phyloP scores from a whole-genome alignment of 2,888 invertebrate species.

The Idaea straminata region DNA sequence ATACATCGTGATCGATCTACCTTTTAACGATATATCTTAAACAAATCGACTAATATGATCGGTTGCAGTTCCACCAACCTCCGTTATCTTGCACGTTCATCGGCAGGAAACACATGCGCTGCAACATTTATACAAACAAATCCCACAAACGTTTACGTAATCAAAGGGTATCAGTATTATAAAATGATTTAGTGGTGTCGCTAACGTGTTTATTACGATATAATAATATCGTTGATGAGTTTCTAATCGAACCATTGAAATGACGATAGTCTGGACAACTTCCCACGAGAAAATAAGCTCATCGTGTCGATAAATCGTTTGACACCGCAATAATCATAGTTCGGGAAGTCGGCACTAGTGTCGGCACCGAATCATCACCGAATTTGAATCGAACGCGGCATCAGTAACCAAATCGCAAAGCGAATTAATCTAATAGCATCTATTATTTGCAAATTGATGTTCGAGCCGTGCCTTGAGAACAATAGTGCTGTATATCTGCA shows the following conservation, averaged over 20 bases:
- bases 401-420: slow-evolving; percentile 36
- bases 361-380: slow-evolving; percentile 25
- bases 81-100: slow-evolving; percentile 6
- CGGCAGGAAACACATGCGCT: not conserved
- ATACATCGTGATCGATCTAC: slow-evolving; percentile 51
- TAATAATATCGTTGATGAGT: slow-evolving; percentile 41
- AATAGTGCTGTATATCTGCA: slow-evolving; percentile 45
- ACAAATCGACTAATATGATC: slow-evolving; percentile 58
- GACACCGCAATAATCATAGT: slow-evolving; percentile 13
- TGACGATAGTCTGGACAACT: slow-evolving; percentile 32
- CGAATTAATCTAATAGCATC: slow-evolving; percentile 47
- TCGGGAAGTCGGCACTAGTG: slow-evolving; percentile 3
- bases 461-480: slow-evolving; percentile 42
- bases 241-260: slow-evolving; percentile 40
- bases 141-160: not conserved
- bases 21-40: slow-evolving; percentile 50
- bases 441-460: slow-evolving; percentile 58
- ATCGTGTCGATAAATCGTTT: slow-evolving; percentile 21
- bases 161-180: not conserved
- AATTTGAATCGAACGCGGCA: slow-evolving; percentile 30
- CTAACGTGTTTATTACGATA: slow-evolving; percentile 1
- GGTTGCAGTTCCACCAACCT: slow-evolving; percentile 49
- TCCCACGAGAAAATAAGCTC: slow-evolving; percentile 46
- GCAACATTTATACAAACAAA: not conserved
- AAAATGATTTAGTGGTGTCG: slow-evolving; percentile 4